Evolutionary conservation across 2,888 invertebrate species (phyloP).

Genomic region (Stomorhina lunata): DNA sequence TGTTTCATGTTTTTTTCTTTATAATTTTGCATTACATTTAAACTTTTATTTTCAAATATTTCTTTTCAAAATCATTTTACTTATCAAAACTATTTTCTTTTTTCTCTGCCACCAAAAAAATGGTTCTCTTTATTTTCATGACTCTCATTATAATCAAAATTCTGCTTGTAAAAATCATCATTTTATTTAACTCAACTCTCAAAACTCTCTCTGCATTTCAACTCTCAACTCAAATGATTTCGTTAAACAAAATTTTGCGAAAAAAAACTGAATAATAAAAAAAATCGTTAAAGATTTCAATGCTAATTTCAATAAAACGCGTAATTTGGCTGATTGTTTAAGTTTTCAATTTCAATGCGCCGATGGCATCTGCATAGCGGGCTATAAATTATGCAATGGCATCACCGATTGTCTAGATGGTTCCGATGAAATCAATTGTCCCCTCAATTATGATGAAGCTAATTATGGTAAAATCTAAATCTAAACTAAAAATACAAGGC

Average conservation of each 20-base stretch:
- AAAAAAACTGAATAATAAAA: conserved; percentile 68
- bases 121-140: conserved; percentile 48
- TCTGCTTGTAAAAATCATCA: conserved; percentile 25
- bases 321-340: conserved; percentile 74
- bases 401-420: conserved; percentile 82
- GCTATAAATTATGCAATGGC: conserved; percentile 83
- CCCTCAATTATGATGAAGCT: conserved; percentile 77
- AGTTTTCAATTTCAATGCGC: conserved; percentile 83
- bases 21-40: background rate
- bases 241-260: conserved; percentile 20
- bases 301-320: conserved; percentile 76
- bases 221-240: background rate
- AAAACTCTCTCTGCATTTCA: conserved; percentile 14
- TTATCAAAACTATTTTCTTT: conserved; percentile 17
- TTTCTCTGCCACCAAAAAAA: conserved; percentile 43
- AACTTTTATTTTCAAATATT: background rate
- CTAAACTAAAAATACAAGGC: conserved; percentile 19
- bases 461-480: conserved; percentile 76
- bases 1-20: background rate
- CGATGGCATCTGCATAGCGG: conserved; percentile 84
- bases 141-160: conserved; percentile 47
- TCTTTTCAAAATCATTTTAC: conserved; percentile 6
- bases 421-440: conserved; percentile 84
- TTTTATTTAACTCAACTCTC: conserved; percentile 32
- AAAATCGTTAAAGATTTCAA: conserved; percentile 67